Conservation (phyloP, 64 coral and sea anemone genomes). For the Catalaphyllia jardinei region DNA sequence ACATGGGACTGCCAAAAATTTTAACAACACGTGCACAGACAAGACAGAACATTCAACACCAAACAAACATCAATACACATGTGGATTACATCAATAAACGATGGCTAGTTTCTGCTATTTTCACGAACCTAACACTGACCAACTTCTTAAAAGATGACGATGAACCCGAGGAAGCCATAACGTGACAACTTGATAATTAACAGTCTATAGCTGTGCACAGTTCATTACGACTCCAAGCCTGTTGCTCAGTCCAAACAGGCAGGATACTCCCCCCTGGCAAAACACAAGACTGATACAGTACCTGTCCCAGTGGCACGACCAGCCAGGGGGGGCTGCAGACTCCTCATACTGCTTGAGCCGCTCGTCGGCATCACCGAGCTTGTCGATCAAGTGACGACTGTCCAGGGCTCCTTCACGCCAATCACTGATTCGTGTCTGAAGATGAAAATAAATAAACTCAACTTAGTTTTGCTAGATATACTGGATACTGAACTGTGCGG, state of each 20-base stretch:
- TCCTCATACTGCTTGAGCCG: conserved; percentile 93
- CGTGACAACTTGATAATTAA: conserved; percentile 9
- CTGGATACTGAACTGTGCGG: too few species aligned
- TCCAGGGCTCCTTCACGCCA: conserved; percentile 93
- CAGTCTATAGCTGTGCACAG: conserved; percentile 32
- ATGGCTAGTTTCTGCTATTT: neutral
- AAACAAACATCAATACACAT: neutral
- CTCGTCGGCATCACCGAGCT: conserved; percentile 81
- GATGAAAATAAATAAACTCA: conserved; percentile 22
- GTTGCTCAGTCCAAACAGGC: conserved; percentile 16
- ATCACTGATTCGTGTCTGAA: conserved; percentile 87
- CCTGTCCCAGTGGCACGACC: conserved; percentile 99
- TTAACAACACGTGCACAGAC: neutral
- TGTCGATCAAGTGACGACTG: conserved; percentile 73
- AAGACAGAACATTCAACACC: neutral
- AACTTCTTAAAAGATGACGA: neutral
- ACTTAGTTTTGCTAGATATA: neutral
- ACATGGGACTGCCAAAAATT: too few species aligned
- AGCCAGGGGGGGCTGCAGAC: conserved; percentile 92
- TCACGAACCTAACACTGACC: neutral
- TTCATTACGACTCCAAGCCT: conserved; percentile 30
- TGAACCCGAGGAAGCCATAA: neutral
- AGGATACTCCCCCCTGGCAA: conserved; percentile 80
- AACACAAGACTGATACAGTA: conserved; percentile 97
- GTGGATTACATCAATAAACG: neutral